phyloP scores from a whole-genome alignment of 2,797 vertebrate genomes.

The Fistularia commersonii region DNA sequence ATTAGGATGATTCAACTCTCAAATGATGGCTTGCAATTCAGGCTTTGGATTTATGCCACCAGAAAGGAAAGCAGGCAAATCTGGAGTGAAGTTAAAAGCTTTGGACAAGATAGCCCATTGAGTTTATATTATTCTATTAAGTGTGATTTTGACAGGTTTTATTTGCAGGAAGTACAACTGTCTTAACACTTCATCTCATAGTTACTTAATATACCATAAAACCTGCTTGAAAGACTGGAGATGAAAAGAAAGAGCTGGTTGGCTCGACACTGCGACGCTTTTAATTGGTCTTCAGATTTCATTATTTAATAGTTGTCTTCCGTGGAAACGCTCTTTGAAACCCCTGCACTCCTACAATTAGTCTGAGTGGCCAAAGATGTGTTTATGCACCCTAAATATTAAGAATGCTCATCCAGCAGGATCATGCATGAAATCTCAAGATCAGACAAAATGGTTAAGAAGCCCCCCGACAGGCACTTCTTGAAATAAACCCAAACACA shows the following conservation, averaged over 20 bases:
- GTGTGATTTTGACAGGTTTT: constrained; percentile 6
- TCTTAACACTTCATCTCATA: background rate
- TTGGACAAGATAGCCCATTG: constrained; percentile 23
- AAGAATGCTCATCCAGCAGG: no score
- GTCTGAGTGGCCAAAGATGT: no score
- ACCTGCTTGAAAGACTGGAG: background rate
- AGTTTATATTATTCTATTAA: background rate
- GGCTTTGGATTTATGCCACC: constrained; percentile 21
- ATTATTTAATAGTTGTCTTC: background rate
- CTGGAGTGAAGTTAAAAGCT: constrained; percentile 7
- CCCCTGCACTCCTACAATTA: background rate
- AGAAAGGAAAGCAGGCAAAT: constrained; percentile 9
- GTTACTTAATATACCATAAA: background rate
- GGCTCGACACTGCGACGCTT: background rate
- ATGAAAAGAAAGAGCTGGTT: background rate
- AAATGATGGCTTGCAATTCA: constrained; percentile 34
- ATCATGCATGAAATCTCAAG: no score
- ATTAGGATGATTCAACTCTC: constrained; percentile 36
- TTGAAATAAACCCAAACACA: no score
- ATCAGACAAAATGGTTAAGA: no score
- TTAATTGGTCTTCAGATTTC: background rate
- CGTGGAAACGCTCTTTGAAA: constrained; percentile 1
- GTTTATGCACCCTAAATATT: no score
- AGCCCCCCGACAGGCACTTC: no score
- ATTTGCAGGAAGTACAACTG: constrained; percentile 9